Evolutionary conservation across 1,140 invertebrate genomes (phyloP).

Genomic region (Nylanderia fulva): DNA sequence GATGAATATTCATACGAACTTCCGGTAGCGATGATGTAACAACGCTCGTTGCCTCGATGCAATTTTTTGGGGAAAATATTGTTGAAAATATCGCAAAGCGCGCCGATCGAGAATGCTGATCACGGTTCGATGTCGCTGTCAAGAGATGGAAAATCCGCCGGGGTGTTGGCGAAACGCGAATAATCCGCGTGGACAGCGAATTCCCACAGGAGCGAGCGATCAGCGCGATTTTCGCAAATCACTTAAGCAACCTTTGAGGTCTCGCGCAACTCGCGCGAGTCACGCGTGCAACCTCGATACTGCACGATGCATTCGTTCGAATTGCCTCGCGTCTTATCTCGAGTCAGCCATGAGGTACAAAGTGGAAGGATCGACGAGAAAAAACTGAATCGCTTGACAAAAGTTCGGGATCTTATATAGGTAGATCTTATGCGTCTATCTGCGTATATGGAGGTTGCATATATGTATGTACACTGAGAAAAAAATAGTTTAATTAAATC

Average conservation of each 20-base stretch:
- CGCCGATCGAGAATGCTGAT: not conserved
- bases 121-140: not conserved
- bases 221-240: not conserved
- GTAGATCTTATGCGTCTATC: not conserved
- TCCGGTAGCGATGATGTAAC: constrained; percentile 31
- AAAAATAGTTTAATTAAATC: too few species aligned
- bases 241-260: not conserved
- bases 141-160: not conserved
- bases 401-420: not conserved
- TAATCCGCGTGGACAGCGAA: not conserved
- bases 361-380: constrained; percentile 9
- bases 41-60: not conserved
- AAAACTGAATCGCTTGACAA: not conserved
- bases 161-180: not conserved
- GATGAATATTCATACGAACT: constrained; percentile 59
- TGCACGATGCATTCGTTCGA: not conserved
- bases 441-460: not conserved
- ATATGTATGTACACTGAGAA: too few species aligned
- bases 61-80: not conserved
- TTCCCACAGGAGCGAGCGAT: not conserved
- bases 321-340: not conserved
- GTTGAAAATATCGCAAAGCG: not conserved
- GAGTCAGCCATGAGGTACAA: not conserved
- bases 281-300: not conserved
- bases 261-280: not conserved